Percentiles rank a stretch among this genome's conserved stretches.
phyloP scores from a whole-genome alignment of 2,113 vertebrate species.

The Oreochromis aureus region DNA sequence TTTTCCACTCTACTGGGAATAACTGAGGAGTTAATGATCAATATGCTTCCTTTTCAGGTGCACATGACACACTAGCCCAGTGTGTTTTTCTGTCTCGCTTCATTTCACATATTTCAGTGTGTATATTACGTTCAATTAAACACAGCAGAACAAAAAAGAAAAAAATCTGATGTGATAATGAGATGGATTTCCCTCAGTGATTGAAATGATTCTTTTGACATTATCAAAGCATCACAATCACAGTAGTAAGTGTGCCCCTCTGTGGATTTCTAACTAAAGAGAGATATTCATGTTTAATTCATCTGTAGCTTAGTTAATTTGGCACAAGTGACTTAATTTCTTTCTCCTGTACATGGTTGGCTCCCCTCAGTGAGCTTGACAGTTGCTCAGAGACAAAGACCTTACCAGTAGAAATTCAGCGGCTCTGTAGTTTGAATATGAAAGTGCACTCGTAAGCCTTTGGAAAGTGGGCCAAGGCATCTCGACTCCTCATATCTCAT shows the following conservation, averaged over 20 bases:
- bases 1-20: background rate
- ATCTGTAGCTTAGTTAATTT: slow-evolving; percentile 9
- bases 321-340: background rate
- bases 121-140: background rate
- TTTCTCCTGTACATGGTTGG: background rate
- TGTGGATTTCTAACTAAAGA: background rate
- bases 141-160: background rate
- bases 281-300: slow-evolving; percentile 24
- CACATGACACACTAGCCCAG: background rate
- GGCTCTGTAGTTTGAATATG: background rate
- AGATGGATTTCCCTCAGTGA: background rate
- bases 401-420: background rate
- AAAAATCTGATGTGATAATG: background rate
- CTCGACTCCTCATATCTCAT: background rate
- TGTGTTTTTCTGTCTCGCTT: background rate
- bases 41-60: background rate
- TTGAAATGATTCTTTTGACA: background rate
- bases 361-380: background rate
- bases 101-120: background rate
- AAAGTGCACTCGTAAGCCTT: background rate
- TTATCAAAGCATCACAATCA: background rate
- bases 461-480: background rate
- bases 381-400: slow-evolving; percentile 15
- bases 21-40: background rate
- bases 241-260: background rate